Base-by-base conservation (phyloP, 2,888 invertebrate genomes). In the Cephus runcator region DNA sequence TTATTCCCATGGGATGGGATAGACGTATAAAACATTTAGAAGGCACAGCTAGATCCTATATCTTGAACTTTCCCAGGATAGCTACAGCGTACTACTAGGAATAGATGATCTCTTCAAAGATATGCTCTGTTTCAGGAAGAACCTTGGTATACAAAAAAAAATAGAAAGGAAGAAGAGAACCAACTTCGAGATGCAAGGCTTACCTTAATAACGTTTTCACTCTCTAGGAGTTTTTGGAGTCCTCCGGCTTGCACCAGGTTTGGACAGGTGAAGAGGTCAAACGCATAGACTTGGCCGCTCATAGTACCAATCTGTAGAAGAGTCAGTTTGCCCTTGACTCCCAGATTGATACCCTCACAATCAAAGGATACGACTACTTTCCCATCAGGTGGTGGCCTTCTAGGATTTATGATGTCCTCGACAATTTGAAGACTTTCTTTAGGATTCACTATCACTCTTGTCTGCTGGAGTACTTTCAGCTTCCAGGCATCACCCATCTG, bases 281-380 rank as follows among this genome's bases (percentile, higher is more conserved):
- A 96, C 85, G 98, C 94, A 90, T 95, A 98, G 6, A 97, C 95
- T 90, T 95, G 96, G 69, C 97, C 97, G 77, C 94, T 94, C 88
- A 95, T 94, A 2, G 97, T 96, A 23, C 97, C 97, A 85, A 97
- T 94, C 91, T 97, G 97, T 89, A 98, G 94, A 75, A 98, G 92
- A 3, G 98, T 98, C 80, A 98, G 93, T 85, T 97, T 96, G 31
- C 98, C 98, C 90, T 97, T 97, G 1, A 95, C 93, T 34, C 98
- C 98, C 80, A 98, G 93, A 92, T 98, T 98, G 77, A 98, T 96
- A 30, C 98, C 98, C 92, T 98, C 98, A 86, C 97, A 97, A 90
- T 98, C 98, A 87, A 98, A 94, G 0, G 97, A 97, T 34, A 98
- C 93, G 77, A 94, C 94, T 76, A 92, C 77, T 86, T 92, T 92